Evolutionary conservation across 2,113 vertebrate genomes (phyloP), one percentile per base, ranked within the genome.

Genomic region (Thymallus thymallus): DNA sequence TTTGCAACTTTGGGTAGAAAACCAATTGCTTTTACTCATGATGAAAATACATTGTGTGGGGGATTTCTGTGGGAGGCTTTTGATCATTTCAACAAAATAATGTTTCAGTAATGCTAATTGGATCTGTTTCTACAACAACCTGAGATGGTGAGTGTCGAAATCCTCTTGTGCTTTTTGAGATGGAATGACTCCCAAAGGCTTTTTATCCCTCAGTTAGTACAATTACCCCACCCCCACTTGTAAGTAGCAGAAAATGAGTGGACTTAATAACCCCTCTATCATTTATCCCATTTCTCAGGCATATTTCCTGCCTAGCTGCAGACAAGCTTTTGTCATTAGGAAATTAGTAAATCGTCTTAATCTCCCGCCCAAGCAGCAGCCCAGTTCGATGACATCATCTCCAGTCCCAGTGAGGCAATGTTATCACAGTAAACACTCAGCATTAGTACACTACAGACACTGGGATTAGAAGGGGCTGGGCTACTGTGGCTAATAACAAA

Each of bases 341-440:
- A 85, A 86, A 83, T 80, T 51, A 84, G 65, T 70, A 79, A 77
- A 80, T 82, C 32, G 35, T 68, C 24, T 55, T 83, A 84, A 86
- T 87, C 71, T 76, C 46, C 32, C 79, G 35, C 55, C 35, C 41
- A 45, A 68, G 69, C 69, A 68, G 68, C 69, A 74, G 74, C 45
- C 77, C 67, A 75, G 78, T 84, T 48, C 77, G 65, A 81, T 85
- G 13, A 80, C 76, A 74, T 84, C 69, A 78, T 73, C 69, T 58
- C 30, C 70, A 51, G 77, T 80, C 74, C 26, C 76, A 77, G 56
- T 23, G 18, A 60, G 76, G 16, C 32, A 45, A 80, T 74, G 32
- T 16, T 76, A 71, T 29, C 64, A 71, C 76, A 76, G 48, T 24
- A 9, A 24, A 22, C 23, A 71, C 35, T 41, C 35, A 41, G 68